phyloP scores from a whole-genome alignment of 2,113 vertebrate genomes.

The Pampusana beccarii region DNA sequence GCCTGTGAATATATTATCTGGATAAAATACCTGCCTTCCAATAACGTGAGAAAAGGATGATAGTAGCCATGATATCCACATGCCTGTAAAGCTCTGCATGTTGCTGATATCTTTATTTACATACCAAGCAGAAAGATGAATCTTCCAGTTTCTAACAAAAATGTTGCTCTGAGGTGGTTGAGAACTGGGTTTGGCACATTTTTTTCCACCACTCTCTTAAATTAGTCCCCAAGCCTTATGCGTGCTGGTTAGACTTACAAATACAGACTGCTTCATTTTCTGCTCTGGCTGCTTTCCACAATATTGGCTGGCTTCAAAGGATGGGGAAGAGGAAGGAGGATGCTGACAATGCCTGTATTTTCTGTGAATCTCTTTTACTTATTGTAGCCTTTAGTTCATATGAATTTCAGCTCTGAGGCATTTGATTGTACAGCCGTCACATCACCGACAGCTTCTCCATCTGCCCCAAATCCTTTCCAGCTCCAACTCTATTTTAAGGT shows the following conservation, averaged over 20 bases:
- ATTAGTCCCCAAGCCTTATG: neutral
- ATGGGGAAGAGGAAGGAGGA: neutral
- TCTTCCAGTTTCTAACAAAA: neutral
- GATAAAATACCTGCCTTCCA: conserved; percentile 24
- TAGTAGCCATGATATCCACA: neutral
- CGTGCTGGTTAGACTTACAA: conserved; percentile 5
- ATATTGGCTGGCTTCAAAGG: conserved; percentile 9
- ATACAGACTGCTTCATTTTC: conserved; percentile 10
- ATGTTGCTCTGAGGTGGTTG: neutral
- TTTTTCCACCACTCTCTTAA: neutral
- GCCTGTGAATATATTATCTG: conserved; percentile 3
- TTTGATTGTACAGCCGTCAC: neutral
- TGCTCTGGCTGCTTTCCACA: neutral
- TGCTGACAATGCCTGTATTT: conserved; percentile 4
- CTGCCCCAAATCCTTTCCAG: conserved; percentile 9
- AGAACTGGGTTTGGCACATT: neutral
- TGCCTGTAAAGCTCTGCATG: neutral
- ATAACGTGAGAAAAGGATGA: neutral
- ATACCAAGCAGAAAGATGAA: conserved; percentile 3
- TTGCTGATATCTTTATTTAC: conserved; percentile 48
- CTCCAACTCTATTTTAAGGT: conserved; percentile 3
- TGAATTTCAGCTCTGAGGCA: neutral
- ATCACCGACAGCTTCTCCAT: neutral
- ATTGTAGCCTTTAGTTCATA: neutral
- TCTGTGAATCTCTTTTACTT: conserved; percentile 3